Base-by-base conservation (phyloP, 2,888 invertebrate genomes). In the Amblyjoppa fuscipennis region DNA sequence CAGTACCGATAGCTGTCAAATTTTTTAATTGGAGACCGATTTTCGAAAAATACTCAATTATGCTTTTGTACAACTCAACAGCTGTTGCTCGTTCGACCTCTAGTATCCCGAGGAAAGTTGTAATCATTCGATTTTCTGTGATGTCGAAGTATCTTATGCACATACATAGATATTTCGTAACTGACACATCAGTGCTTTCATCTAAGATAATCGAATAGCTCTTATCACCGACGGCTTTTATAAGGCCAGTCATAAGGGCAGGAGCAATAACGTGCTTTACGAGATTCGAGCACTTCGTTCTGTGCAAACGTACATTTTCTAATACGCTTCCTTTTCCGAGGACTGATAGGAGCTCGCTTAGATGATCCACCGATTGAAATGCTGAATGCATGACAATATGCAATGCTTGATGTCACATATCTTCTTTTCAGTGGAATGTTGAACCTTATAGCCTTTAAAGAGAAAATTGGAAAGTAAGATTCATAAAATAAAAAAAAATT, bases 1-100 rank as follows among this genome's bases (percentile, higher is more conserved):
- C 90, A 5, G 89, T 88, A 7, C 89, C 90, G 53, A 90, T 86
- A 0, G 85, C 89, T 20, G 87, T 87, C 16, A 90, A 31, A 74
- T 89, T 89, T 83, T 84, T 75, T 13, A 84, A 59, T 11, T 79
- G 81, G 3, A 89, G 41, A 11, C 81, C 74, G 31, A 81, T 56
- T 41, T 51, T 31, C 56, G 34, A 51, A 2, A 81, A 80, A 25
- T 80, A 82, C 7, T 80, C 69, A 25, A 76, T 68, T 13, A 84
- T 53, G 25, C 61, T 70, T 13, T 41, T 53, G 49, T 84, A 64
- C 38, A 84, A 34, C 11, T 82, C 64, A 13, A 69, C 61, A 28
- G 82, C 87, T 68, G 75, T 82, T 28, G 87, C 80, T 41, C 38
- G 38, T 41, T 41, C 38, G 6, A 41, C 38, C 38, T 41, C 38